Evolutionary conservation across 2,113 vertebrate genomes (phyloP), one percentile per base, ranked within the genome.

Genomic region (Gymnocephalus cernua): DNA sequence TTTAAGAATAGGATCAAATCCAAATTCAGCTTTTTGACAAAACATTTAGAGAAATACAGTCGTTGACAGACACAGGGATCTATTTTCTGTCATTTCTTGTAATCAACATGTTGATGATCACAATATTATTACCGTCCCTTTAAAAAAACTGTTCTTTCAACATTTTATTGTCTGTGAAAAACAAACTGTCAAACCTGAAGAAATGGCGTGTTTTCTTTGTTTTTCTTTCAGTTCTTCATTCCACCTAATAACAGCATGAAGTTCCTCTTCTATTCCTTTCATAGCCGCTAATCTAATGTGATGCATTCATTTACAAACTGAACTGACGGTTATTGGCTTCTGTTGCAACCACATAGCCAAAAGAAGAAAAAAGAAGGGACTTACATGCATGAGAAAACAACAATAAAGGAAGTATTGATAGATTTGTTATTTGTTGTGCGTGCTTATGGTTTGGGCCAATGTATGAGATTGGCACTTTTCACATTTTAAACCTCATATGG

Each of bases 191-290:
- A 6, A 16, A 54, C 6, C 12, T 15, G 3, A 51, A 27, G 12
- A 51, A 35, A 11, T 25, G 15, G 5, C 32, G 18, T 47, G 2
- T 58, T 27, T 35, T 35, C 1, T 14, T 68, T 71, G 21, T 29
- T 62, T 25, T 58, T 27, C 13, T 77, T 86, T 83, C 44, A 63
- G 62, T 69, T 84, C 64, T 47, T 50, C 13, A 27, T 75, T 83
- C 8, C 8, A 51, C 0, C 9, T 47, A 0, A 44, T 4, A 47
- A 19, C 18, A 45, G 35, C n/a, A 47, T 27, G 0, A 57, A 29
- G 54, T 71, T 76, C 69, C 82, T 48, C 21, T 71, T 62, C 25
- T 41, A 7, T 23, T 12, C 38, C 45, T 19, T 2, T 25, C 18
- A 58, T 12, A 9, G 0, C 16, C 1, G 9, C 38, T 74, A n/a